Evolutionary conservation across 2,113 vertebrate genomes (phyloP).

Genomic region (Cinclus mexicanus): DNA sequence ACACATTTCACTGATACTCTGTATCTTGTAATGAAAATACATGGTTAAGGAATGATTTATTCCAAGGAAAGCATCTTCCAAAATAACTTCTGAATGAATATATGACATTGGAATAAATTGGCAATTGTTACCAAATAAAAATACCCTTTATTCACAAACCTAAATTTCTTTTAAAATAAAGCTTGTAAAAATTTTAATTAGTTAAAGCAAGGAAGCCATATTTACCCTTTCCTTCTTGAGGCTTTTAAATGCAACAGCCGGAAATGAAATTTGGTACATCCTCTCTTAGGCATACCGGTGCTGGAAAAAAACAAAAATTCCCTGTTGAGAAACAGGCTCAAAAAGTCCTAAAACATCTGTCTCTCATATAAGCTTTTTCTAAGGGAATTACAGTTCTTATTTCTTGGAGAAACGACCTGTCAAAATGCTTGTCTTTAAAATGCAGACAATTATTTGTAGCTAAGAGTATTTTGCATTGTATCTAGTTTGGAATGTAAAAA

Average conservation of each 20-base stretch:
- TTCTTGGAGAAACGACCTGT: background rate
- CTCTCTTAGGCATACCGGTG: background rate
- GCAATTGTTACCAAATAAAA: background rate
- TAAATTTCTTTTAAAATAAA: background rate
- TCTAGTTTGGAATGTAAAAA: background rate
- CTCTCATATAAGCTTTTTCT: background rate
- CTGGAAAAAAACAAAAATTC: background rate
- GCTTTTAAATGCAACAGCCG: background rate
- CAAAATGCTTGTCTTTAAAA: background rate
- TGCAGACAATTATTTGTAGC: background rate
- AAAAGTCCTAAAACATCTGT: background rate
- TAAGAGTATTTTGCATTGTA: background rate
- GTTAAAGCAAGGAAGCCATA: background rate
- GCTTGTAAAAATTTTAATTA: background rate
- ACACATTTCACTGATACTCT: background rate
- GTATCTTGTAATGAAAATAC: conserved; percentile 7
- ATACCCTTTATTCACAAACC: background rate
- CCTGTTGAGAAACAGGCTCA: background rate
- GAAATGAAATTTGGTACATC: background rate
- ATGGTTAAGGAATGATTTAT: background rate
- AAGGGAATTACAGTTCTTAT: background rate
- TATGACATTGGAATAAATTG: background rate
- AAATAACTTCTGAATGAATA: background rate
- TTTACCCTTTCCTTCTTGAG: background rate
- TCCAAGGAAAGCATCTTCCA: background rate